Evolutionary conservation across 1,140 invertebrate species (phyloP).

Genomic region (Brachionus sp.): DNA sequence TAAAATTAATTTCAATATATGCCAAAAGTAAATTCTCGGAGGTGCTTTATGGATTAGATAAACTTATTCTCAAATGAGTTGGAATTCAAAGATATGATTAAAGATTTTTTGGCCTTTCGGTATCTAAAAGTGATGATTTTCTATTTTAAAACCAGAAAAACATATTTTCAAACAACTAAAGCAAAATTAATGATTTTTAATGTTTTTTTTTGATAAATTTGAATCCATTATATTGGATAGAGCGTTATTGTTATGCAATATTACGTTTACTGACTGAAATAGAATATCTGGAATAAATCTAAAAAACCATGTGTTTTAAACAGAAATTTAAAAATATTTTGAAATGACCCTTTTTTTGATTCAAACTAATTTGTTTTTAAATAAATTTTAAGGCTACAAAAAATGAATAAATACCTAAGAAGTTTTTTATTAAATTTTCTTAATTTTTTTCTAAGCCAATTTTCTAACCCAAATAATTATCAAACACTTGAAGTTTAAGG

Average conservation of each 20-base stretch:
- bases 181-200: not conserved
- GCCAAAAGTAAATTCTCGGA: too few species aligned
- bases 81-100: too few species aligned
- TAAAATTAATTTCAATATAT: too few species aligned
- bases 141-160: too few species aligned
- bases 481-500: conserved; percentile 26
- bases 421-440: conserved; percentile 19
- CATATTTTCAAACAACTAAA: not conserved
- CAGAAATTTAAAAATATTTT: not conserved
- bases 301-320: not conserved
- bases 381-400: not conserved
- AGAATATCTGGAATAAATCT: not conserved
- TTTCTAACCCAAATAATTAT: conserved; percentile 35
- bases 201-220: not conserved
- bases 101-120: too few species aligned
- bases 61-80: too few species aligned
- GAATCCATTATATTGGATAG: not conserved
- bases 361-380: not conserved
- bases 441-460: conserved; percentile 5
- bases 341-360: not conserved
- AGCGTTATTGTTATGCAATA: not conserved
- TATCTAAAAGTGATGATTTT: too few species aligned
- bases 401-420: not conserved
- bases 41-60: too few species aligned
- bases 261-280: not conserved